Evolutionary conservation across 2,113 vertebrate genomes (phyloP).

Genomic region (Cochlearius cochlearius): DNA sequence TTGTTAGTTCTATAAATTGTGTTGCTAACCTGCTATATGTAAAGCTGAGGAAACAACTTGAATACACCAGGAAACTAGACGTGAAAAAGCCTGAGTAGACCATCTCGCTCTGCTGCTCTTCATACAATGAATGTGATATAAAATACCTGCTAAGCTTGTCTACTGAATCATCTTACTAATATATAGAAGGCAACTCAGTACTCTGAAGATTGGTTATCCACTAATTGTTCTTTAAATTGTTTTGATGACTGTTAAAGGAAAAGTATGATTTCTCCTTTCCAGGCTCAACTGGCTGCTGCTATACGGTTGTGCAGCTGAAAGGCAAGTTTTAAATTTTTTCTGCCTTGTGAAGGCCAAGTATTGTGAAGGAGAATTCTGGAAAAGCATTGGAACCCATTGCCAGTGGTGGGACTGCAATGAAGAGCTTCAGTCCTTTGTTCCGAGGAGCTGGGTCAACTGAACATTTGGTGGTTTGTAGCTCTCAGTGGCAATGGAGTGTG

Average conservation of each 20-base stretch:
- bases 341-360: background rate
- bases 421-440: background rate
- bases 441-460: background rate
- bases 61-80: background rate
- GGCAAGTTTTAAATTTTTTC: background rate
- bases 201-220: background rate
- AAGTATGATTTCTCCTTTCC: background rate
- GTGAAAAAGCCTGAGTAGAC: background rate
- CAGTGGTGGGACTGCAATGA: background rate
- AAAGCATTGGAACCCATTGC: background rate
- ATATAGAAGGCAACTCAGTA: background rate
- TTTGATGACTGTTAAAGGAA: background rate
- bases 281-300: background rate
- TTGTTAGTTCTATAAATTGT: background rate
- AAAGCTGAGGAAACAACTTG: background rate
- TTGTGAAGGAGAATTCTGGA: background rate
- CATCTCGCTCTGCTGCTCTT: background rate
- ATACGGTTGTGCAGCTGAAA: background rate
- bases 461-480: rapidly evolving
- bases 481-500: background rate
- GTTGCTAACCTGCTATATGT: background rate
- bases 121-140: background rate
- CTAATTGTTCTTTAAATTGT: background rate
- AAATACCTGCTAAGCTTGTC: background rate
- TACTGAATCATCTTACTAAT: background rate